A percentile compares a stretch with the other conserved stretches of the same genome.
These are phyloP conservation scores for Arion vulgaris DNA, from an alignment of 1,140 invertebrate genomes.

Conservation along the genomic window DNA sequence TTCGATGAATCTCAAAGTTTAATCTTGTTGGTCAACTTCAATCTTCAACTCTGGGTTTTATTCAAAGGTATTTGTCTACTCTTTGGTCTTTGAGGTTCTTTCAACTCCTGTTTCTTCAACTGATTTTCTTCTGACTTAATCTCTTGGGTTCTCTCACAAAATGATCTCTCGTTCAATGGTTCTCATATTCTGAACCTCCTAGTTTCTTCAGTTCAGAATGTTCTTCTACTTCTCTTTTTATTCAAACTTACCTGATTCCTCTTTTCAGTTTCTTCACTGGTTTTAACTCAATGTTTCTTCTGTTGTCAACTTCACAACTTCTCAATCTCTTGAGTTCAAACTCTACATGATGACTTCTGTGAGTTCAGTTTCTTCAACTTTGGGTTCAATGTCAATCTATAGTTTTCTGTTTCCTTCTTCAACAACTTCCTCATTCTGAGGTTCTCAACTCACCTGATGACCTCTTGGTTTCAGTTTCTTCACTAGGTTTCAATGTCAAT, in stretches of 20 bases:
- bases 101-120: constrained; percentile 36
- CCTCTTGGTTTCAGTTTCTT: too few relatives aligned
- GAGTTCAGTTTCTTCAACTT: too few relatives aligned
- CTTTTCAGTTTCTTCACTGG: constrained; percentile 17
- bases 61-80: constrained; percentile 13
- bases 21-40: constrained; percentile 25
- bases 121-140: constrained; percentile 34
- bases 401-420: too few relatives aligned
- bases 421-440: constrained; percentile 18
- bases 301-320: constrained; percentile 18
- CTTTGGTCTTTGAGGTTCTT: neutral
- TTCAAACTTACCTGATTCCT: too few relatives aligned
- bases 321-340: constrained; percentile 13
- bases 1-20: too few relatives aligned
- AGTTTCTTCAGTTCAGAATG: neutral
- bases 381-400: too few relatives aligned
- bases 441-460: too few relatives aligned
- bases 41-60: constrained; percentile 18
- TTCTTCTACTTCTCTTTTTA: constrained; percentile 33
- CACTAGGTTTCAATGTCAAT: too few relatives aligned
- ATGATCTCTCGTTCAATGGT: neutral
- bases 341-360: too few relatives aligned
- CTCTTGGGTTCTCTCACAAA: too few relatives aligned
- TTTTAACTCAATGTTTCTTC: constrained; percentile 22
- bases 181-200: neutral